Evolutionary conservation across 2,888 invertebrate species (phyloP).

Genomic region (Lysandra bellargus): DNA sequence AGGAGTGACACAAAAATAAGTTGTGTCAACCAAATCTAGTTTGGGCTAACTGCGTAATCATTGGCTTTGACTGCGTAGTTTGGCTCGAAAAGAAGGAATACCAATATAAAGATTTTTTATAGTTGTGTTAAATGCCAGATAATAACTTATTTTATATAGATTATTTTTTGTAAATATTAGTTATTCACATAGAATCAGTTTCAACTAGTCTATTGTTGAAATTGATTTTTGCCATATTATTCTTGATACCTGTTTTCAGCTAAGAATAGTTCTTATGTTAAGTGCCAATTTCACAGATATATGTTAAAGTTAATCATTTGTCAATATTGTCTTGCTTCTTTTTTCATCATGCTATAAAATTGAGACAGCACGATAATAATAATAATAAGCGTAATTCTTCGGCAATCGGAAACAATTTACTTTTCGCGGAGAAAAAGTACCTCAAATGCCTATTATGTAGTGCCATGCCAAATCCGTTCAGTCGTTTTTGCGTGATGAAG

Average conservation of each 20-base stretch:
- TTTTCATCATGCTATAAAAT: too few relatives aligned
- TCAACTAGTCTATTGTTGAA: slow-evolving; percentile 64
- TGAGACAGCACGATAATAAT: too few relatives aligned
- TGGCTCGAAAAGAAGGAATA: neutral
- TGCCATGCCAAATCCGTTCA: too few relatives aligned
- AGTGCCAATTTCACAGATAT: neutral
- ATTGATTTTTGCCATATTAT: slow-evolving; percentile 69
- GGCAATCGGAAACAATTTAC: too few relatives aligned
- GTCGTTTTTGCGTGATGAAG: too few relatives aligned
- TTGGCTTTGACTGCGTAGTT: too few relatives aligned
- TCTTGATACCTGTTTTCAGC: slow-evolving; percentile 38
- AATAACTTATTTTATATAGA: neutral
- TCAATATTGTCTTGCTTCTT: too few relatives aligned
- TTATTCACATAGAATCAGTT: slow-evolving; percentile 50
- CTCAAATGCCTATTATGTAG: too few relatives aligned
- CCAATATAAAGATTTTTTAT: neutral
- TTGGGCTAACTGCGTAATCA: neutral
- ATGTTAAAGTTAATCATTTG: too few relatives aligned
- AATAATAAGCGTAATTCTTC: too few relatives aligned
- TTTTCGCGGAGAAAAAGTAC: too few relatives aligned
- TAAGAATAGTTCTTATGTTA: neutral
- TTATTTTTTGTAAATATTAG: slow-evolving; percentile 25
- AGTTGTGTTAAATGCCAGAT: neutral
- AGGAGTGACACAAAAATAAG: neutral
- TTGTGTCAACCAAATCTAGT: neutral